Conservation (phyloP, 2,888 invertebrate genomes). For the Cynaeus angustus region DNA sequence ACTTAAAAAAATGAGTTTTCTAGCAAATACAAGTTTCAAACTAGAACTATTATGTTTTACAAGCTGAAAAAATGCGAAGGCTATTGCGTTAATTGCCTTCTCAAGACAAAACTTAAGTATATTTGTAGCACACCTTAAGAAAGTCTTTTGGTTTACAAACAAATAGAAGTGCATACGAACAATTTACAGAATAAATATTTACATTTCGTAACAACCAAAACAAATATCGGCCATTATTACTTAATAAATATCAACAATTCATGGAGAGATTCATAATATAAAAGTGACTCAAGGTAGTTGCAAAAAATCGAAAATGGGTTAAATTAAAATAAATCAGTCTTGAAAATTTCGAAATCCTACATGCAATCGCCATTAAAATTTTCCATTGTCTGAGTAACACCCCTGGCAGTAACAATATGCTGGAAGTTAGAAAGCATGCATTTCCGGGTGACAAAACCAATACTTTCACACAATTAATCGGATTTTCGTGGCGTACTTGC, state of each 20-base stretch:
- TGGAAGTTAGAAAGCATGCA: slow-evolving; percentile 36
- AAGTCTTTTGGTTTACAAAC: slow-evolving; percentile 34
- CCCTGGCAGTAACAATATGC: slow-evolving; percentile 13
- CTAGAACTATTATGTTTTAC: too few species aligned
- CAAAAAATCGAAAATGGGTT: too few species aligned
- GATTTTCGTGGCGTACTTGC: not conserved
- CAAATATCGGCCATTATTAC: not conserved
- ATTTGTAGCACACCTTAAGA: slow-evolving; percentile 36
- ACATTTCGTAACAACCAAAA: slow-evolving; percentile 21
- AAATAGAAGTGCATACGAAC: slow-evolving; percentile 24
- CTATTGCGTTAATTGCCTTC: not conserved
- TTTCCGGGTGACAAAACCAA: slow-evolving; percentile 22
- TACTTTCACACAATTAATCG: slow-evolving; percentile 32
- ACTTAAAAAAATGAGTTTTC: too few species aligned
- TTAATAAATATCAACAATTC: slow-evolving; percentile 14
- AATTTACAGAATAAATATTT: slow-evolving; percentile 25
- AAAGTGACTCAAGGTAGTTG: too few species aligned
- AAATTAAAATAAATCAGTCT: too few species aligned
- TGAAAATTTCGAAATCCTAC: not conserved
- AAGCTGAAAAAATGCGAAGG: too few species aligned
- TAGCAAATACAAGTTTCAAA: too few species aligned
- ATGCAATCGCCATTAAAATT: slow-evolving; percentile 2
- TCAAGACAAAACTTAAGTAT: slow-evolving; percentile 18
- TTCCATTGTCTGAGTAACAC: not conserved
- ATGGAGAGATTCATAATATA: too few species aligned